Evolutionary conservation across 2,113 vertebrate species (phyloP), one percentile per base, ranked within the genome.

Genomic region (Hucho hucho): DNA sequence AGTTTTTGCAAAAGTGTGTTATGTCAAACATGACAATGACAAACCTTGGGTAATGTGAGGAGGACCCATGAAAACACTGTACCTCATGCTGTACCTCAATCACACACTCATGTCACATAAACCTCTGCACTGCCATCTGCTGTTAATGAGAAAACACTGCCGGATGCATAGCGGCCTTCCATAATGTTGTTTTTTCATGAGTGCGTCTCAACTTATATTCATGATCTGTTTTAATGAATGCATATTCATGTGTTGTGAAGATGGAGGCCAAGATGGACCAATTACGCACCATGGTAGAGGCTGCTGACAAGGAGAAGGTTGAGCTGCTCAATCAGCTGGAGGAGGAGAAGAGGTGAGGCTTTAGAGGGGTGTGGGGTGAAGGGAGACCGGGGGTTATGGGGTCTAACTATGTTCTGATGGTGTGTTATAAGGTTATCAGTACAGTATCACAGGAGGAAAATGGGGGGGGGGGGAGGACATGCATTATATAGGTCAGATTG

Each of bases 251-350:
- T 37, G 90, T 95, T 16, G 82, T 95, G 73, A 95, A 98, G 89
- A 94, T 97, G 95, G 97, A 99, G 86, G 83, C 95, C 32, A 99
- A 99, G 87, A 98, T 99, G 97, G 97, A 99, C 89, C 96, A 98
- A 86, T 90, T 99, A 37, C 95, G 97, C 75, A 88, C 93, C 14
- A 93, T 99, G 93, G 97, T 99, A 69, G 97, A 97, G 87, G 97
- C 96, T 66, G 97, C 98, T 2, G 97, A 99, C 63, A 93, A 94
- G 90, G 97, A 98, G 79, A 99, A 99, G 78, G 96, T 99, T 70
- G 97, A 99, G 73, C 94, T 99, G 56, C 90, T 98, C 66, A 99
- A 98, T 85, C 97, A 98, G 53, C 92, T 99, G 1, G 98, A 99
- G 84, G 98, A 99, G 81, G 97, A 99, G 86, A 97, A 95, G 82